These are phyloP conservation scores for Lepidurus apus DNA, from an alignment of 1,140 invertebrate species.

Conservation along the genomic window DNA sequence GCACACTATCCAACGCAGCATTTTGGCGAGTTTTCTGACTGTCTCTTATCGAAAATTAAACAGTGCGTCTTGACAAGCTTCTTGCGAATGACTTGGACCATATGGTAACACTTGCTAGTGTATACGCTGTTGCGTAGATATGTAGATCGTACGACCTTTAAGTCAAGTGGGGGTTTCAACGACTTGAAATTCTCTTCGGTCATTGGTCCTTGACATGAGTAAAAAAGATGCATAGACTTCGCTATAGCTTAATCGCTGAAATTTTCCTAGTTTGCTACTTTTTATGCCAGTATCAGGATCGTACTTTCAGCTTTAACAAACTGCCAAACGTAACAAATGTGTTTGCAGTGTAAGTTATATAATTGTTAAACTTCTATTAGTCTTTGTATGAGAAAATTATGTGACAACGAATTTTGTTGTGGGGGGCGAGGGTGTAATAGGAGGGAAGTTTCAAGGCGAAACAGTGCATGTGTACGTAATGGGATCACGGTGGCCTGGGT, in stretches of 20 bases:
- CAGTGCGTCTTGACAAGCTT: background rate
- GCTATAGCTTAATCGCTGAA: background rate
- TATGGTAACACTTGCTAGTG: background rate
- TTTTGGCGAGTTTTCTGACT: background rate
- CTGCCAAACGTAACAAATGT: too few species aligned
- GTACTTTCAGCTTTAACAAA: too few species aligned
- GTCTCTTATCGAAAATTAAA: background rate
- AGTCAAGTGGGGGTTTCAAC: background rate
- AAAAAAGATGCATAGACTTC: background rate
- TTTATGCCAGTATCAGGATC: too few species aligned
- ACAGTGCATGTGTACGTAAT: background rate
- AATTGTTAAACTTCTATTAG: too few species aligned
- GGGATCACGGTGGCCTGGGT: background rate
- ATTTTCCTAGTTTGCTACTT: background rate
- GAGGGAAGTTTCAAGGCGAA: background rate
- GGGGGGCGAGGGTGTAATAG: background rate
- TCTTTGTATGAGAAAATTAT: too few species aligned
- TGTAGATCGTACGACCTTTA: background rate
- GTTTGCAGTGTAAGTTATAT: too few species aligned
- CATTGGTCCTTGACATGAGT: background rate
- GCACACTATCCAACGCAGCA: background rate
- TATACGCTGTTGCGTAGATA: constrained; percentile 18
- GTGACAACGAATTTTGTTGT: background rate
- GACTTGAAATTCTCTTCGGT: background rate
- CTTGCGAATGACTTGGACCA: background rate